Conservation (phyloP, 1,140 invertebrate genomes). For the Drosophila persimilis region DNA sequence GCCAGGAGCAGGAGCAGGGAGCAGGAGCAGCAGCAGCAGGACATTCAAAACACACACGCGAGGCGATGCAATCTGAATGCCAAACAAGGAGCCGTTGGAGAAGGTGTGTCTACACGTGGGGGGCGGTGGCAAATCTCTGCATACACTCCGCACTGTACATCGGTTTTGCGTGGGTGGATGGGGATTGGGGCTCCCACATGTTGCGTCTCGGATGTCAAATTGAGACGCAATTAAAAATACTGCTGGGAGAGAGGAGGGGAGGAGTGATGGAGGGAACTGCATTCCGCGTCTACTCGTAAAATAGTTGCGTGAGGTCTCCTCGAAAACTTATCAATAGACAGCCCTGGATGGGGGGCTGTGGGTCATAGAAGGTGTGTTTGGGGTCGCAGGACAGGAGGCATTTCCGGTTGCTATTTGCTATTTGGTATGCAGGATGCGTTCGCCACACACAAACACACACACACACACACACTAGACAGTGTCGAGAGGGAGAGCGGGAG, state of each 20-base stretch:
- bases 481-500: not conserved
- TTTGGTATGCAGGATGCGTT: conserved; percentile 73
- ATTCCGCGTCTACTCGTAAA: conserved; percentile 33
- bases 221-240: conserved; percentile 71
- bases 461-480: conserved; percentile 41
- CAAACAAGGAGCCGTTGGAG: conserved; percentile 59
- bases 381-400: conserved; percentile 21
- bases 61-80: conserved; percentile 82
- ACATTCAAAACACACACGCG: conserved; percentile 82
- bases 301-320: conserved; percentile 52
- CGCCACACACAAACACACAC: conserved; percentile 43
- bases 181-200: conserved; percentile 47
- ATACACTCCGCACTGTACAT: too few species aligned
- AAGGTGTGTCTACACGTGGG: conserved; percentile 36
- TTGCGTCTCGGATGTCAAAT: conserved; percentile 67
- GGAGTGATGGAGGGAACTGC: conserved; percentile 11
- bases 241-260: not conserved
- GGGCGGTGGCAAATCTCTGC: conserved; percentile 20
- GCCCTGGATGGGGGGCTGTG: too few species aligned
- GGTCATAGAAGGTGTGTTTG: not conserved
- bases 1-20: not conserved
- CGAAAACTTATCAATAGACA: conserved; percentile 58
- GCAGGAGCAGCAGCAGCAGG: conserved; percentile 37
- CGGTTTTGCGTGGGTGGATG: conserved; percentile 1
- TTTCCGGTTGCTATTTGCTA: conserved; percentile 57